phyloP scores from a whole-genome alignment of 1,140 invertebrate genomes.

The Ericerus pela region DNA sequence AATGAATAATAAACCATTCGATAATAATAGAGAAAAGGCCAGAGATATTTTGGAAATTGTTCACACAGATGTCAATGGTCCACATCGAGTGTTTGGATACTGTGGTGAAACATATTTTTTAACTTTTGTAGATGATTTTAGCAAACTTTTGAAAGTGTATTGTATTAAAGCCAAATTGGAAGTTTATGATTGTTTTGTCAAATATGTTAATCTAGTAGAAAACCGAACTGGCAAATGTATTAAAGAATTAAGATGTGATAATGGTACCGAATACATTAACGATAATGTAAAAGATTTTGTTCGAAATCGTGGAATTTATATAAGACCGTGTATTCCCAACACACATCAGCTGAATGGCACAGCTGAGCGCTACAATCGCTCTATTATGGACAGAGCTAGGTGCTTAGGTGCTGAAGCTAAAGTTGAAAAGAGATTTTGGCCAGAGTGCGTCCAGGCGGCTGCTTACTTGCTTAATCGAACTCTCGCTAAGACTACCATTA shows the following conservation, averaged over 20 bases:
- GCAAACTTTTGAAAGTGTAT: constrained; percentile 22
- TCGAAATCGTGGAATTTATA: constrained; percentile 1
- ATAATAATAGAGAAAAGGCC: constrained; percentile 9
- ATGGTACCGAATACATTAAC: constrained; percentile 17
- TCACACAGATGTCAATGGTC: constrained; percentile 22
- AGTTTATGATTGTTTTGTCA: constrained; percentile 20
- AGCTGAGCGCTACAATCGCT: constrained; percentile 17
- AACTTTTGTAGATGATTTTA: constrained; percentile 26
- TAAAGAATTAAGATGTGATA: constrained; percentile 16
- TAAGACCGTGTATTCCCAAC: not conserved
- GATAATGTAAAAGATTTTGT: not conserved
- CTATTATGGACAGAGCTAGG: constrained; percentile 16
- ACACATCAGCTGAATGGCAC: constrained; percentile 9
- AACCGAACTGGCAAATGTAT: constrained; percentile 4
- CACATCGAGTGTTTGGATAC: constrained; percentile 13
- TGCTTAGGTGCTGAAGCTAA: constrained; percentile 17
- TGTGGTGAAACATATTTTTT: constrained; percentile 24
- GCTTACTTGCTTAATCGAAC: constrained; percentile 17
- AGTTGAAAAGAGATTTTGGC: constrained; percentile 17
- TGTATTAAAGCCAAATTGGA: constrained; percentile 21
- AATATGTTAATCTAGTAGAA: constrained; percentile 16
- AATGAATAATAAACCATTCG: constrained; percentile 18
- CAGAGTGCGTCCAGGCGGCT: constrained; percentile 16
- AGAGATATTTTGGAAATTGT: constrained; percentile 21
- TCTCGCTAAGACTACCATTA: not conserved